A percentile compares a stretch with the other conserved stretches of the same genome.
Conservation (phyloP, 2,797 vertebrate genomes). For the Parauchenoglanis punctatus region DNA sequence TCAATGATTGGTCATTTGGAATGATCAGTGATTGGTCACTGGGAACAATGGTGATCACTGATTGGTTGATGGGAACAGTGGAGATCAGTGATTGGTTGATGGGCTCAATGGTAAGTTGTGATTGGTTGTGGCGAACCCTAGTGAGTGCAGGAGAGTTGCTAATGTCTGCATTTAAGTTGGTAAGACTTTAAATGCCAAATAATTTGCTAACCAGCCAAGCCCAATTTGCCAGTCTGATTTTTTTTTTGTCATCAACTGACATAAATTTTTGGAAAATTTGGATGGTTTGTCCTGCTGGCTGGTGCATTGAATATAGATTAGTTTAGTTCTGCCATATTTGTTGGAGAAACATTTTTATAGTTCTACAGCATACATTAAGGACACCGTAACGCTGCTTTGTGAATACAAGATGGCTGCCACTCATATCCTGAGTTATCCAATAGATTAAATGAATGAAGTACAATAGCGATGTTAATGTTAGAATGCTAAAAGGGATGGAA, state of each 20-base stretch:
- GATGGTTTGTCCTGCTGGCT: not conserved
- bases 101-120: not conserved
- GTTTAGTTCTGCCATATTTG: not conserved
- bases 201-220: not conserved
- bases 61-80: not conserved
- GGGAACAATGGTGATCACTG: not conserved
- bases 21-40: not conserved
- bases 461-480: not conserved
- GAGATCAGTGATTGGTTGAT: not conserved
- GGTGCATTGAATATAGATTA: not conserved
- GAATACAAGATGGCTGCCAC: not conserved
- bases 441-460: not conserved
- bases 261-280: not conserved
- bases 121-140: not conserved
- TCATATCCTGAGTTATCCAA: not conserved
- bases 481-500: not conserved
- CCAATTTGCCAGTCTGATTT: not conserved
- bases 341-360: not conserved
- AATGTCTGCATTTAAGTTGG: not conserved
- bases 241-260: not conserved
- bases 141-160: not conserved
- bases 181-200: not conserved
- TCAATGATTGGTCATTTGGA: not conserved
- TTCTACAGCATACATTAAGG: not conserved
- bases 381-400: not conserved